phyloP scores from a whole-genome alignment of 2,888 invertebrate species.

The Philereme vetulata region DNA sequence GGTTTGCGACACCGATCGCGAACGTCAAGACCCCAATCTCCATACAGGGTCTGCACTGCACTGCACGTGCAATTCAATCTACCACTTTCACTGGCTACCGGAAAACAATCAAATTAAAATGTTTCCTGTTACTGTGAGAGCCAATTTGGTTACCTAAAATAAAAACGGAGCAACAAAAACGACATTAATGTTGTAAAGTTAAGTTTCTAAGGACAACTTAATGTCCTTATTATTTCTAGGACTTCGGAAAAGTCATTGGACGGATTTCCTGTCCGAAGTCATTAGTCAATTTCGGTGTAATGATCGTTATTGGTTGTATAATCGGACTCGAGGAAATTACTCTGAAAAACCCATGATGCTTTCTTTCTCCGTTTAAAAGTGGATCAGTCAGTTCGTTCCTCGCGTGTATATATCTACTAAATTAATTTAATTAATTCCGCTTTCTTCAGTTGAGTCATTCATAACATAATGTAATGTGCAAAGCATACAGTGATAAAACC shows the following conservation, averaged over 20 bases:
- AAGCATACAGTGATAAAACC: conserved; percentile 23
- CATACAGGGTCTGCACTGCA: conserved; percentile 11
- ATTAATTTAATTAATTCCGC: conserved; percentile 19
- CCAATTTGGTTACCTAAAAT: background rate
- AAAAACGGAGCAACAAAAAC: no score
- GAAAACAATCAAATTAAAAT: background rate
- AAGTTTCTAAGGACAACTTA: no score
- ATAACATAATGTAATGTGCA: conserved; percentile 21
- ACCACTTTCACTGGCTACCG: conserved; percentile 25
- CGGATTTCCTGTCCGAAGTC: no score
- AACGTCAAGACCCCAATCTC: conserved; percentile 32
- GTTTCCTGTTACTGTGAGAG: background rate
- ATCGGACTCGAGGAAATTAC: no score
- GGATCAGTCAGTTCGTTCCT: background rate
- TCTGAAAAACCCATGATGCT: background rate
- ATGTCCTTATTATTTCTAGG: no score
- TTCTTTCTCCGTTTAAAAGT: background rate
- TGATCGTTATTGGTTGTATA: no score
- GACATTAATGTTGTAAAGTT: no score
- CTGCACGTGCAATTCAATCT: conserved; percentile 1
- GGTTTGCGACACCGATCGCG: conserved; percentile 16
- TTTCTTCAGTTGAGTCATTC: conserved; percentile 27
- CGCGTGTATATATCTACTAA: conserved; percentile 1
- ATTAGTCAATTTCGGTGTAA: no score
- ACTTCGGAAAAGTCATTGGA: no score